Conservation (phyloP, 2,113 vertebrate genomes). For the Isurus oxyrinchus region DNA sequence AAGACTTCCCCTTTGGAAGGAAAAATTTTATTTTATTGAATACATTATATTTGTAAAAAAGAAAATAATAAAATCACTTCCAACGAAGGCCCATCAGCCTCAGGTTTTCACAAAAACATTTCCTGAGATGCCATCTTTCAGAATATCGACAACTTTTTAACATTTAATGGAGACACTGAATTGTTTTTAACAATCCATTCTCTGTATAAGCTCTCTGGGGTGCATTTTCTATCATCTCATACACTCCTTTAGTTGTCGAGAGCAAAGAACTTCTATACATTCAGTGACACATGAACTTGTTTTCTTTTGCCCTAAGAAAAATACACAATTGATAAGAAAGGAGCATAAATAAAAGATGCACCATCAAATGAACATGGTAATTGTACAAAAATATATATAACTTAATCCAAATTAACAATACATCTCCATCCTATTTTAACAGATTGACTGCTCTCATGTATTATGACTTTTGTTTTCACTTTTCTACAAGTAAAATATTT, state of each 20-base stretch:
- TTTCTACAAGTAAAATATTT: neutral
- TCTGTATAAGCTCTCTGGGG: neutral
- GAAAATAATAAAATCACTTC: neutral
- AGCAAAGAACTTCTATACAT: neutral
- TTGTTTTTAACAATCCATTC: neutral
- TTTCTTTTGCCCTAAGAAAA: neutral
- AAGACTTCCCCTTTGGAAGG: neutral
- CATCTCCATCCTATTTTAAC: neutral
- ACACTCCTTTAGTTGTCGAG: neutral
- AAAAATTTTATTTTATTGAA: neutral
- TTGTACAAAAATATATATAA: neutral
- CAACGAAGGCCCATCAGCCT: neutral
- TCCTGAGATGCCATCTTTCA: neutral
- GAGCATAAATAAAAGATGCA: neutral
- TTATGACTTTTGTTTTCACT: neutral
- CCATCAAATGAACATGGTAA: neutral
- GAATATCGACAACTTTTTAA: neutral
- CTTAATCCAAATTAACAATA: neutral
- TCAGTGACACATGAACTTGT: neutral
- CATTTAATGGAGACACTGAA: neutral
- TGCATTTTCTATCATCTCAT: neutral
- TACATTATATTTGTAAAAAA: neutral
- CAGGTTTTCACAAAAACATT: neutral
- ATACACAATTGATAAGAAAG: neutral
- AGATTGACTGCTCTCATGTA: neutral